These are phyloP conservation scores for Grapholita molesta DNA, from an alignment of 1,140 invertebrate species.

Conservation along the genomic window DNA sequence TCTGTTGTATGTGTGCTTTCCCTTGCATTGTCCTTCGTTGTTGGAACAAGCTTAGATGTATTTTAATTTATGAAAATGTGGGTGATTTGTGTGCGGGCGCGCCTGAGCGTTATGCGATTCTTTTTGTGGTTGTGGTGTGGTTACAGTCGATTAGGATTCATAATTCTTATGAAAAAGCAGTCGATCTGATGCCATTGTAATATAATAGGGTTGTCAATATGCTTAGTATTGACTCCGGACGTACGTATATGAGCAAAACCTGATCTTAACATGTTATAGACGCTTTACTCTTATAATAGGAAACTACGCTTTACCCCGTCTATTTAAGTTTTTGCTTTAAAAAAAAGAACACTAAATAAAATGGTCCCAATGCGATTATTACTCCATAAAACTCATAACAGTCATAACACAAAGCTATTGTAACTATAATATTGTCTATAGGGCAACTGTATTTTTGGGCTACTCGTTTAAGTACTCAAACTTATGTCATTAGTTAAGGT, in stretches of 20 bases:
- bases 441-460: too few relatives aligned
- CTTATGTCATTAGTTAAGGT: too few relatives aligned
- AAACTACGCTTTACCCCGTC: too few relatives aligned
- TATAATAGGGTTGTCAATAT: too few relatives aligned
- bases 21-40: not conserved
- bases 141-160: not conserved
- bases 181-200: not conserved
- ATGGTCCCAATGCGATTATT: too few relatives aligned
- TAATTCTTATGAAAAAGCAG: not conserved
- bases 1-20: not conserved
- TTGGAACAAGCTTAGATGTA: not conserved
- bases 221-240: too few relatives aligned
- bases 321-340: too few relatives aligned
- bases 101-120: not conserved
- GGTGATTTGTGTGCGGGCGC: not conserved
- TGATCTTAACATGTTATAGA: not conserved
- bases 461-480: too few relatives aligned
- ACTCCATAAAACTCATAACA: too few relatives aligned
- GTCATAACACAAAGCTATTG: too few relatives aligned
- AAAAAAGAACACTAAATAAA: too few relatives aligned
- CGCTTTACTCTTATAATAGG: not conserved
- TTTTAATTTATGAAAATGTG: conserved; percentile 3
- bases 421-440: too few relatives aligned
- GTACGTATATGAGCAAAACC: not conserved
- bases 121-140: not conserved